Evolutionary conservation across 30 jellyfish, hydroid and myxozoan genomes (phyloP), one percentile per base, ranked within the genome.

Genomic region (Rhopilema esculentum): DNA sequence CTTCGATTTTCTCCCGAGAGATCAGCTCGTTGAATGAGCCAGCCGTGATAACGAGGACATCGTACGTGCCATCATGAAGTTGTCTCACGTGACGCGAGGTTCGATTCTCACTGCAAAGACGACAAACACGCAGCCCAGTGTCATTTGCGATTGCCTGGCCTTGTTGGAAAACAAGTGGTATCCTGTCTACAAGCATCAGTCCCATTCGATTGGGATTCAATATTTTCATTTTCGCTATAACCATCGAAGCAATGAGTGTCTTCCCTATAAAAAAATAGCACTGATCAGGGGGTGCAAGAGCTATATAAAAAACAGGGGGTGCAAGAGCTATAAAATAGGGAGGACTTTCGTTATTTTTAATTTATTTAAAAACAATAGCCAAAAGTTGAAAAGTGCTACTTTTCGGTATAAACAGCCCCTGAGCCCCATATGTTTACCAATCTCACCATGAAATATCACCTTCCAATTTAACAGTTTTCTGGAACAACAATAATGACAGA

Each of bases 161-260:
- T 67, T 91, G 97, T 57, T 91, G 97, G 40, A 85, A 85, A 0
- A 91, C 97, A 7, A 91, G 81, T 9, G 97, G 97, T 1, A 91
- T 91, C 23, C 96, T 53, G 61, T 91, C 97, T 17, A 91, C 97
- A 8, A 91, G 69, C 97, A 91, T 86, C 69, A 91, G 68, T 7
- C 91, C 96, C 92, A 86, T 85, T 70, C 80, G 82, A 23, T 77
- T 40, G 27, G 97, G 97, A 66, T 91, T 85, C 49, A 85, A 20
- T 18, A 21, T 27, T 52, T 74, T 84, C 96, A 85, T 85, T n/a
- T 80, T 86, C 23, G 94, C 96, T 7, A 91, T 75, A 30, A 84
- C 91, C 97, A 91, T 91, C 27, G 96, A 51, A n/a, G 97, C 97
- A 16, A 91, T 86, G 28, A 91, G 74, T 22, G 97, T 91, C 83